These are phyloP conservation scores for Emmelina monodactyla DNA, from an alignment of 2,888 invertebrate genomes.

Conservation along the genomic window DNA sequence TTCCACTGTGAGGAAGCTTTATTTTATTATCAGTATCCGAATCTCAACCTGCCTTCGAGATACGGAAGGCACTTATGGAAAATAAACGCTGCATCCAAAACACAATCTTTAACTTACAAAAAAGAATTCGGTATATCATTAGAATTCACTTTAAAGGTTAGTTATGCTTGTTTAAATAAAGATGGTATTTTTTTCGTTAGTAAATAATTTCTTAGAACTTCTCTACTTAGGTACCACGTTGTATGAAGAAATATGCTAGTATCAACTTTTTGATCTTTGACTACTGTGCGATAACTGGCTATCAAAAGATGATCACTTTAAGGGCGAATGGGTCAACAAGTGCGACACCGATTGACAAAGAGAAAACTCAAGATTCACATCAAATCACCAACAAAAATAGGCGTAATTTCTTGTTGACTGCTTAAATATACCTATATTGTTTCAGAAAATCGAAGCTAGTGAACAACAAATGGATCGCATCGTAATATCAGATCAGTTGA, in stretches of 20 bases:
- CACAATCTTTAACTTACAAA: conserved; percentile 25
- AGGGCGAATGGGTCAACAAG: no score
- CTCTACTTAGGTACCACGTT: no score
- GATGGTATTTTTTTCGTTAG: no score
- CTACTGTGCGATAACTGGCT: background rate
- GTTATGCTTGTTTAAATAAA: no score
- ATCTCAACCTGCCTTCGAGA: conserved; percentile 29
- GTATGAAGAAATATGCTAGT: no score
- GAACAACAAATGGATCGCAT: conserved; percentile 37
- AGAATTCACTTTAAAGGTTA: conserved; percentile 41
- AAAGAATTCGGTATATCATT: conserved; percentile 32
- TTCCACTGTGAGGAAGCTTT: conserved; percentile 41
- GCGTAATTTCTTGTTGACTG: no score
- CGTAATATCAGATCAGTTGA: conserved; percentile 35
- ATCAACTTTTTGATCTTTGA: background rate
- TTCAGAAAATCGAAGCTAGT: conserved; percentile 35
- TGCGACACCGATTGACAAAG: no score
- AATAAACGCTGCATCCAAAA: conserved; percentile 33
- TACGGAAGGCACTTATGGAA: conserved; percentile 36
- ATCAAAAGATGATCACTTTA: no score
- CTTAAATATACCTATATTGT: no score
- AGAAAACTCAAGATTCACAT: no score
- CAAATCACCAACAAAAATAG: no score
- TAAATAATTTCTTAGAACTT: no score
- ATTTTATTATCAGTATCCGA: conserved; percentile 46